Evolutionary conservation across 2,888 invertebrate species (phyloP).

Genomic region (Folsomia candida): DNA sequence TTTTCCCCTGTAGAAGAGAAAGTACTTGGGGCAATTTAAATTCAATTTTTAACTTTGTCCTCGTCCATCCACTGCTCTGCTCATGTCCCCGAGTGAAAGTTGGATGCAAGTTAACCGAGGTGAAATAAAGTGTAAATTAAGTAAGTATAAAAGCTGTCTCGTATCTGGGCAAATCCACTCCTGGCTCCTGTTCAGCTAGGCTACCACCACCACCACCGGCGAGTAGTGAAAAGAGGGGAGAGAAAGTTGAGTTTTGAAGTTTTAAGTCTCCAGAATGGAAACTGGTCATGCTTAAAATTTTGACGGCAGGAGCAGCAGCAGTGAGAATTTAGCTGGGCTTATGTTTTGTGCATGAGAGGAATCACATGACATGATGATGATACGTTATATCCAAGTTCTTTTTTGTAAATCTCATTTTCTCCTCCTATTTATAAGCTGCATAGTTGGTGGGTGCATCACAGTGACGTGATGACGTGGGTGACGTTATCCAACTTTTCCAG

Average conservation of each 20-base stretch:
- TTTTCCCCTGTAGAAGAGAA: neutral
- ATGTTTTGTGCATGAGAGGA: too few relatives aligned
- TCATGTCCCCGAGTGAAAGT: neutral
- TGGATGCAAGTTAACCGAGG: neutral
- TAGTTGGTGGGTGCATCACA: too few relatives aligned
- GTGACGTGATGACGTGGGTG: too few relatives aligned
- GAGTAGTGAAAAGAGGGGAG: neutral
- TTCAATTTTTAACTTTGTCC: slow-evolving; percentile 11
- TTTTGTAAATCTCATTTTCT: too few relatives aligned
- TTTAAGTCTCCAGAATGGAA: neutral
- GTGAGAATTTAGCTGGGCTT: too few relatives aligned
- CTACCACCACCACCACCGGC: too few relatives aligned
- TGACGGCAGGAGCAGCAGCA: neutral
- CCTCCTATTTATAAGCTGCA: too few relatives aligned
- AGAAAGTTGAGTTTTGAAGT: neutral
- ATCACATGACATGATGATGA: too few relatives aligned
- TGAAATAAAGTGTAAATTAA: slow-evolving; percentile 13
- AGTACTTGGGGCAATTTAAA: neutral
- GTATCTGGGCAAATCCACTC: neutral
- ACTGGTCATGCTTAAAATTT: neutral
- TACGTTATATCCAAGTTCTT: too few relatives aligned
- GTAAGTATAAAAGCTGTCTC: neutral
- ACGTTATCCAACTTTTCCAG: too few relatives aligned
- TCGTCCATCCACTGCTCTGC: neutral
- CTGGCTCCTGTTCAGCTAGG: too few relatives aligned